phyloP scores from a whole-genome alignment of 2,113 vertebrate genomes.

The Pitta sordida region DNA sequence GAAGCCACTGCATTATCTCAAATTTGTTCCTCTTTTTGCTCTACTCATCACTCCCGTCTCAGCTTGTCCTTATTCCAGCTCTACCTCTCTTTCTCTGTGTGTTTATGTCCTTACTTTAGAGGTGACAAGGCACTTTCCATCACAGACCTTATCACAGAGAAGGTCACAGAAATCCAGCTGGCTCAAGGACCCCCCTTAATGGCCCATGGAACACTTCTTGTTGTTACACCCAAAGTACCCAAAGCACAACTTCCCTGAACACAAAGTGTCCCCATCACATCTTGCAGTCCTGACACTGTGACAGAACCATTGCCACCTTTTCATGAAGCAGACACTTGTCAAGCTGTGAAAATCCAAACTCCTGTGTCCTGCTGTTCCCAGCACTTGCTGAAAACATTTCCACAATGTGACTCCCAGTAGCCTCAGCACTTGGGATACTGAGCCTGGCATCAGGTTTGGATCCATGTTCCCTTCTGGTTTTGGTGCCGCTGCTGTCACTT shows the following conservation, averaged over 20 bases:
- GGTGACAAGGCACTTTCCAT: background rate
- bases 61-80: background rate
- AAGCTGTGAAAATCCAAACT: background rate
- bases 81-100: fast-evolving
- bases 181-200: background rate
- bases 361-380: background rate
- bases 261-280: background rate
- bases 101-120: background rate
- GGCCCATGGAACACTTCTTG: background rate
- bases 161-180: background rate
- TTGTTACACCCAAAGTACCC: too few relatives aligned
- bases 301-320: background rate
- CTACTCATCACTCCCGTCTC: background rate
- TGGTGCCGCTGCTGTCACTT: background rate
- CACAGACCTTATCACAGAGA: fast-evolving
- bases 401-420: background rate
- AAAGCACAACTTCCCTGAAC: background rate
- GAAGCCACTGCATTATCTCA: background rate
- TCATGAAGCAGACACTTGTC: background rate
- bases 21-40: background rate
- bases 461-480: background rate
- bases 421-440: background rate
- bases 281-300: background rate
- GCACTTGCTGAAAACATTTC: background rate
- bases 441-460: background rate